Evolutionary conservation across 2,113 vertebrate species (phyloP), one percentile per base, ranked within the genome.

Genomic region (Heptranchias perlo): DNA sequence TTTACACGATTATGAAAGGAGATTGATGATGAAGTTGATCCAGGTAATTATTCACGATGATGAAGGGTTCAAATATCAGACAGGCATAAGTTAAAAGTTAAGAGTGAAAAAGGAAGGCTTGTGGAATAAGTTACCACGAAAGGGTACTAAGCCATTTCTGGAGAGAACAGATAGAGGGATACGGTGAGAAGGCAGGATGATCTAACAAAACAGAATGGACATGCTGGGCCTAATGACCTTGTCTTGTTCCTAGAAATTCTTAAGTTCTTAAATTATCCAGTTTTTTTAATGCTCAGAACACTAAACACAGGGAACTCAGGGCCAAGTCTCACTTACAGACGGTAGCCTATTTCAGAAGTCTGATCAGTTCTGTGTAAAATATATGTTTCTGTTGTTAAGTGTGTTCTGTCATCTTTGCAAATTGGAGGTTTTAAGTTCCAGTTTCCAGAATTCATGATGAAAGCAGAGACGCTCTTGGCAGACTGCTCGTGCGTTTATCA

Each of bases 331-430:
- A 49, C 64, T 69, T 69, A 69, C 44, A 69, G 39, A 52, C 8
- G 14, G 94, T 44, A 95, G 94, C n/a, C 21, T 44, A 44, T 94
- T 94, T 47, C 92, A 44, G 62, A 64, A 52, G 58, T 61, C 93
- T 67, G 10, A 49, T 94, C 93, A 49, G 64, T 52, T 69, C 64
- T 52, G 44, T 52, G 65, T 52, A 95, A 95, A 95, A 31, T 67
- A 95, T 69, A 69, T 16, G 86, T 92, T 87, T 52, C 54, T 61
- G 39, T 31, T 49, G 64, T 65, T 95, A 49, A 44, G n/a, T 14
- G 35, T 95, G 39, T 47, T 95, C 93, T 95, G 93, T 69, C 64
- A 95, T 47, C 16, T 95, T 67, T 95, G 39, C 11, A 67, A 95
- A 95, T 67, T 95, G 93, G 64, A 49, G 62, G 93, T 5, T 67